These are phyloP conservation scores for Nomada hirtipes DNA, from an alignment of 2,888 invertebrate species.

Conservation along the genomic window DNA sequence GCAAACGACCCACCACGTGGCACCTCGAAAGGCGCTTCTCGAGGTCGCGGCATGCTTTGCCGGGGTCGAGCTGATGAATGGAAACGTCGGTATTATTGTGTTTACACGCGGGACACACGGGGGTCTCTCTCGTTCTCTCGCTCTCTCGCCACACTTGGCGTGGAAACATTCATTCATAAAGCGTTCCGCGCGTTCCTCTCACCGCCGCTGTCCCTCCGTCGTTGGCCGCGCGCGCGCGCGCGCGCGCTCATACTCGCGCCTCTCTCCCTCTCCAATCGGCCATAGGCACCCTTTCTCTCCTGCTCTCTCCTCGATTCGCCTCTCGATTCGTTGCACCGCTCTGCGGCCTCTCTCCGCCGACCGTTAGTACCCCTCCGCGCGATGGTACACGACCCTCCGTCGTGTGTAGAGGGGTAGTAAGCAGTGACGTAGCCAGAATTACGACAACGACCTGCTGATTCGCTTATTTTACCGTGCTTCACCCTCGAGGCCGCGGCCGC, in stretches of 20 bases:
- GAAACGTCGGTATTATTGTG: conserved; percentile 78
- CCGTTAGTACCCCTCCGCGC: conserved; percentile 38
- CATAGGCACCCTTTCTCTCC: conserved; percentile 1
- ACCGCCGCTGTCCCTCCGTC: conserved; percentile 52
- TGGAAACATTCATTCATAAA: conserved; percentile 82
- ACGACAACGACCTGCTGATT: conserved; percentile 58
- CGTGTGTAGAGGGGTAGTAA: conserved; percentile 56
- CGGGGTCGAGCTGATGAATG: conserved; percentile 74
- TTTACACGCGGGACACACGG: conserved; percentile 78
- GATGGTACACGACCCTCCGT: conserved; percentile 50
- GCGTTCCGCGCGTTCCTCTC: conserved; percentile 78
- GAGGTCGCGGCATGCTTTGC: conserved; percentile 72
- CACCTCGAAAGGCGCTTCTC: conserved; percentile 76
- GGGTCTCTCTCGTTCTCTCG: conserved; percentile 68
- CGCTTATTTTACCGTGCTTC: conserved; percentile 38
- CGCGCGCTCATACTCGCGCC: conserved; percentile 1
- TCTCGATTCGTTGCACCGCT: not conserved
- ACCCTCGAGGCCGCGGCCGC: conserved; percentile 28
- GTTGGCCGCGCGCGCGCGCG: not conserved
- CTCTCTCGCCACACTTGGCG: conserved; percentile 76
- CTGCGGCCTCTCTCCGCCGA: conserved; percentile 12
- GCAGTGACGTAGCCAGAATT: conserved; percentile 66
- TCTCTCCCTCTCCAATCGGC: not conserved
- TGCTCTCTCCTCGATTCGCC: not conserved
- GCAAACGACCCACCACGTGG: conserved; percentile 64